Percentiles rank a stretch among this genome's conserved stretches.
These are phyloP conservation scores for Drosophila serrata DNA, from an alignment of 1,140 invertebrate species.

Conservation along the genomic window DNA sequence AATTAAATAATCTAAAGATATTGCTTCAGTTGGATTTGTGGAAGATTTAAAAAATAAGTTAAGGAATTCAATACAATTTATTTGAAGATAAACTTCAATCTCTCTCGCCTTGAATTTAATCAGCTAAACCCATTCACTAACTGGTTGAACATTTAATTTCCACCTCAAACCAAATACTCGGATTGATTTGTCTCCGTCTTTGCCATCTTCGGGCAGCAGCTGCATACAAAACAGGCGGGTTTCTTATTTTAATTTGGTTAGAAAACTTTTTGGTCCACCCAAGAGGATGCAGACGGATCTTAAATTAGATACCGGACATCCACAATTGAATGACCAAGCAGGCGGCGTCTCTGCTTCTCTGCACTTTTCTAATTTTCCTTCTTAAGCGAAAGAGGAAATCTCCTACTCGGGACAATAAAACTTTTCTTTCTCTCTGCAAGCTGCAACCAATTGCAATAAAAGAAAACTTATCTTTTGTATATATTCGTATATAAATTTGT, in stretches of 20 bases:
- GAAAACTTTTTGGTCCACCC: constrained; percentile 42
- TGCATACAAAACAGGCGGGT: constrained; percentile 50
- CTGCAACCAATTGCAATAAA: constrained; percentile 70
- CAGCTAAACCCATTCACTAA: constrained; percentile 30
- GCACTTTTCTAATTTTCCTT: constrained; percentile 69
- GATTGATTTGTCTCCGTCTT: constrained; percentile 49
- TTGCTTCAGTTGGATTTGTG: background rate
- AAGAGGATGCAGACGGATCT: constrained; percentile 56
- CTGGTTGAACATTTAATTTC: constrained; percentile 15
- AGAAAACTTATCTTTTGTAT: constrained; percentile 78
- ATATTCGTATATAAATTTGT: constrained; percentile 45
- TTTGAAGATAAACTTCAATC: background rate
- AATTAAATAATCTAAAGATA: background rate
- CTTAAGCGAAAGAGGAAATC: constrained; percentile 43
- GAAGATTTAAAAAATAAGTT: background rate
- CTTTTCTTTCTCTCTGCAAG: constrained; percentile 50
- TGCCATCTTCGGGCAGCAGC: constrained; percentile 48
- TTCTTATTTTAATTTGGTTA: constrained; percentile 77
- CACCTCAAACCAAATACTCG: constrained; percentile 16
- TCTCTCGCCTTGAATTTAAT: constrained; percentile 7
- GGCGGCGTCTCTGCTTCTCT: constrained; percentile 38
- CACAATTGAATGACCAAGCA: constrained; percentile 66
- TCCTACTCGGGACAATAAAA: constrained; percentile 71
- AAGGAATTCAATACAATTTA: background rate
- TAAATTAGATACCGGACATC: constrained; percentile 68